Conservation (phyloP, 2,888 invertebrate species). For the Barypeithes pellucidus region DNA sequence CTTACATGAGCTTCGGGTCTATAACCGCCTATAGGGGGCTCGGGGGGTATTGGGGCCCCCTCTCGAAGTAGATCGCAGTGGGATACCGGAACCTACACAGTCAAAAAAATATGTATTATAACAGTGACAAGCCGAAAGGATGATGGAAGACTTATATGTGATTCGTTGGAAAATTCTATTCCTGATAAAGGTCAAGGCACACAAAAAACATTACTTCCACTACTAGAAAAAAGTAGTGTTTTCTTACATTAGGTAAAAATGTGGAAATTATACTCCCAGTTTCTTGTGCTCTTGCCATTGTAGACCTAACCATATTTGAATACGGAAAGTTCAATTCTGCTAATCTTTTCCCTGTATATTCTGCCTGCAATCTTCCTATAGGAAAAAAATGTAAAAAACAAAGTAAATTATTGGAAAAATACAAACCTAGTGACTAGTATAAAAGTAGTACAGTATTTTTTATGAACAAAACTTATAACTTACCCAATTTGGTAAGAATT, state of each 20-base stretch:
- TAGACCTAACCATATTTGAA: slow-evolving; percentile 87
- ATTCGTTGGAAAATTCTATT: too few relatives aligned
- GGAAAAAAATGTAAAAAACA: neutral
- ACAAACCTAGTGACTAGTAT: too few relatives aligned
- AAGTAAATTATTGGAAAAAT: neutral
- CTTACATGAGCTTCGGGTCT: slow-evolving; percentile 85
- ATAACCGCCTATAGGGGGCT: slow-evolving; percentile 90
- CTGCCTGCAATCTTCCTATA: slow-evolving; percentile 88
- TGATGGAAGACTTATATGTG: too few relatives aligned
- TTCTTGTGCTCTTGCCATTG: slow-evolving; percentile 94
- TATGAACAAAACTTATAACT: slow-evolving; percentile 50
- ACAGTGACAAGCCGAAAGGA: too few relatives aligned
- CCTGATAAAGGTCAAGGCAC: too few relatives aligned
- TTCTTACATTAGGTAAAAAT: slow-evolving; percentile 73
- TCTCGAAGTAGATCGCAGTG: slow-evolving; percentile 88
- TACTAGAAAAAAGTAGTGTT: too few relatives aligned
- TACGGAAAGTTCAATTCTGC: slow-evolving; percentile 85
- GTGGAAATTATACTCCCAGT: slow-evolving; percentile 89
- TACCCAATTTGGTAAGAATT: slow-evolving; percentile 86
- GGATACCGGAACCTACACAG: slow-evolving; percentile 74
- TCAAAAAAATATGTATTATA: too few relatives aligned
- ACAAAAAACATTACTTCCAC: too few relatives aligned
- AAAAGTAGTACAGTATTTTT: too few relatives aligned
- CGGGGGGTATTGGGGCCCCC: slow-evolving; percentile 95
- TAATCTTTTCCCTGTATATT: slow-evolving; percentile 87